A percentile compares a stretch with the other conserved stretches of the same genome.
These are phyloP conservation scores for Falco punctatus DNA, from an alignment of 2,113 vertebrate genomes.

Conservation along the genomic window DNA sequence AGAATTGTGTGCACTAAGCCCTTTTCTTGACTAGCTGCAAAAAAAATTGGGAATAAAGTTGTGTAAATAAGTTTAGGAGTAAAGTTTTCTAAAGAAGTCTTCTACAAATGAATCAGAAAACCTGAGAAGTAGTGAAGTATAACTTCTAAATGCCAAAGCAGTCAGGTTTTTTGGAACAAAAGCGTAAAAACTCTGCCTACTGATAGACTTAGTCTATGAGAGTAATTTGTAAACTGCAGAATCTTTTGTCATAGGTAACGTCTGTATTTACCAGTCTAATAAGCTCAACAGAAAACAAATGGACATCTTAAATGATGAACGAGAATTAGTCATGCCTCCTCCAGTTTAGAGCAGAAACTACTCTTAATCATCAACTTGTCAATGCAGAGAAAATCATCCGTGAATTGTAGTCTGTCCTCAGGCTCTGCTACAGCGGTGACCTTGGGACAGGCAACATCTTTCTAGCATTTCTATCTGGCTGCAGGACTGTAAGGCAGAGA, in stretches of 20 bases:
- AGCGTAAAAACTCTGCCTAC: neutral
- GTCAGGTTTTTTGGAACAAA: neutral
- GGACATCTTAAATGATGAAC: neutral
- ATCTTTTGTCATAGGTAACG: neutral
- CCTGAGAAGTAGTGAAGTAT: neutral
- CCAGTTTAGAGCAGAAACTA: neutral
- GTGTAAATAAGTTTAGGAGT: neutral
- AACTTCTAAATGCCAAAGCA: neutral
- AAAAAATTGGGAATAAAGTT: neutral
- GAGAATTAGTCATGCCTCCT: neutral
- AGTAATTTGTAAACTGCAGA: neutral
- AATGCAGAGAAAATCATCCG: neutral
- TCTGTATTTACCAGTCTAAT: neutral
- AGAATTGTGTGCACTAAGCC: neutral
- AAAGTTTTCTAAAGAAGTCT: neutral
- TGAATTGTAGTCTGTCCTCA: neutral
- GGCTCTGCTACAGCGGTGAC: neutral
- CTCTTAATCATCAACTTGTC: neutral
- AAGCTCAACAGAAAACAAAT: neutral
- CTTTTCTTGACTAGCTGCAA: neutral
- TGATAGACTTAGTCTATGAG: neutral
- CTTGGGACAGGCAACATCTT: constrained; percentile 3
- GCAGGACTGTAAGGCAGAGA: neutral
- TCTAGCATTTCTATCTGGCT: neutral
- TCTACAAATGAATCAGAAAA: neutral